Evolutionary conservation across 2,113 vertebrate species (phyloP), one percentile per base, ranked within the genome.

Genomic region (Saguinus midas): DNA sequence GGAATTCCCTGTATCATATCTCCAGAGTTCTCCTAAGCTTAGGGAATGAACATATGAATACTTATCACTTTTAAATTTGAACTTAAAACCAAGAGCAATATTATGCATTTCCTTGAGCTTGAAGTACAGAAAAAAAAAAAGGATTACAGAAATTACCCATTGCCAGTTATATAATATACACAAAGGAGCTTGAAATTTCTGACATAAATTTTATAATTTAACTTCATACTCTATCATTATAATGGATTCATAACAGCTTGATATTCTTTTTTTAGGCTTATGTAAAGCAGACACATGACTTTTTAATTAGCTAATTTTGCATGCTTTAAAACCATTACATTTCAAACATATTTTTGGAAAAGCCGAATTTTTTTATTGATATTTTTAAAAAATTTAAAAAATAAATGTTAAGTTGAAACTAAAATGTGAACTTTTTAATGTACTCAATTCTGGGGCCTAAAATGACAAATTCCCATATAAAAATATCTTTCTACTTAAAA

Each of bases 401-500:
- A 94, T 45, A 90, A 87, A 87, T 72, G n/a, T 58, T 89, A 89
- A 82, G 4, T 75, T 89, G 27, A 95, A 89, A 89, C 6, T 95
- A 72, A 81, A 76, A 45, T 57, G 94, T n/a, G 52, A 57, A 93
- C 32, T 86, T 97, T 81, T 93, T 90, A 94, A 76, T 20, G 29
- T 85, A 87, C 21, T 87, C 55, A 92, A 80, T 10, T 93, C 40
- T 88, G 86, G 79, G 75, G 37, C 37, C 83, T 76, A 78, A 52
- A 86, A 93, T 76, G 43, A 90, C 25, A 93, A 95, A 91, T 13
- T 98, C 21, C 5, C 12, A 94, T 48, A 88, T 12, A 87, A 95
- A 75, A 73, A 92, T 3, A 83, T 35, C 14, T 96, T 25, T 58
- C 45, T 81, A 83, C 2, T 95, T 96, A 83, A 93, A 96, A 23